Evolutionary conservation across 1,140 invertebrate species (phyloP).

Genomic region (Lepidotrigona ventralis): DNA sequence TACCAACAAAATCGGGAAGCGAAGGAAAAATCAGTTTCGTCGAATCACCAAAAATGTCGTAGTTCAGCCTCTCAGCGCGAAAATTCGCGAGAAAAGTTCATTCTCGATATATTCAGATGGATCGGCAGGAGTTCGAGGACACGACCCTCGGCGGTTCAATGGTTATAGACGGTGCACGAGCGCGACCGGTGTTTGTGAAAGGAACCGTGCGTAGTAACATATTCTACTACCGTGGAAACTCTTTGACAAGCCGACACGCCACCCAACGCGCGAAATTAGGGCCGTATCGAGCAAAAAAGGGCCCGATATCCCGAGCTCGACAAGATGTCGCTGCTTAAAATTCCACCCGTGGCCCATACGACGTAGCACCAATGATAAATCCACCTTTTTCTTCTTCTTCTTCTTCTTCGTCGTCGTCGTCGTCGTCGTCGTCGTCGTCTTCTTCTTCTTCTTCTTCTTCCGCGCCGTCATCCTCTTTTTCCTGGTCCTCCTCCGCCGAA

Average conservation of each 20-base stretch:
- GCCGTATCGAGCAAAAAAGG: constrained; percentile 68
- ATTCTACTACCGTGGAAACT: constrained; percentile 32
- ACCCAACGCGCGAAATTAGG: constrained; percentile 75
- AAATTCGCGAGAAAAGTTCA: constrained; percentile 26
- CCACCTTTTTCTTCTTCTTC: constrained; percentile 51
- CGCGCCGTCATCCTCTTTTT: constrained; percentile 51
- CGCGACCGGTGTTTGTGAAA: constrained; percentile 29
- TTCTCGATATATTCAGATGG: constrained; percentile 15
- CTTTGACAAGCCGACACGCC: constrained; percentile 73
- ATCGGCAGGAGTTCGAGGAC: constrained; percentile 28
- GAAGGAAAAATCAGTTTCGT: background rate
- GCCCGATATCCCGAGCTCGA: constrained; percentile 57
- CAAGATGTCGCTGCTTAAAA: constrained; percentile 74
- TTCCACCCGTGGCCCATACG: constrained; percentile 66
- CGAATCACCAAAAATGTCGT: constrained; percentile 12
- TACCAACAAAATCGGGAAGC: no score
- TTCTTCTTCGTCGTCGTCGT: constrained; percentile 29
- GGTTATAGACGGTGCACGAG: background rate
- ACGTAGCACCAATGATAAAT: constrained; percentile 75
- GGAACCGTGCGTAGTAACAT: constrained; percentile 19
- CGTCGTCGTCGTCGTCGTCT: constrained; percentile 26
- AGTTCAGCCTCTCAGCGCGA: no score
- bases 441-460: constrained; percentile 30
- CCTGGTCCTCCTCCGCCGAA: constrained; percentile 47
- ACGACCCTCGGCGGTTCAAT: constrained; percentile 31